Base-by-base conservation (phyloP, 64 coral and sea anemone species). In the Stichodactyla helianthus region DNA sequence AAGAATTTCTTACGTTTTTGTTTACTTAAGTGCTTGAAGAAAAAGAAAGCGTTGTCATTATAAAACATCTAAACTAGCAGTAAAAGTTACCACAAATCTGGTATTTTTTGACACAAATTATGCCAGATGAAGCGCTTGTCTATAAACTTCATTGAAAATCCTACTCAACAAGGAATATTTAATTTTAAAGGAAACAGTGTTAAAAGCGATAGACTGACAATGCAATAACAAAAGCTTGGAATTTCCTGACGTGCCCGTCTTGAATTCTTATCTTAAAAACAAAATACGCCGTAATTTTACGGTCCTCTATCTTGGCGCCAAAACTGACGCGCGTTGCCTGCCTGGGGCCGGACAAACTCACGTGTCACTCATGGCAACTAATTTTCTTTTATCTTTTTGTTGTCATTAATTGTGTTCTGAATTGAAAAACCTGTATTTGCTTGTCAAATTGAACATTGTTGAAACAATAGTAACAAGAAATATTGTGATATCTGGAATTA, bases 391-490 rank as follows among this genome's bases (percentile, higher is more conserved):
- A 74, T 74, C 27, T 1, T 74, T 9, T 4, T 12, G 20, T 27
- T 74, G 68, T 74, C 68, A 74, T 27, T 27, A 74, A 28, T 74
- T n/a, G 68, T 74, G 25, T 27, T 27, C 12, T 74, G 25, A 74
- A 74, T 26, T 74, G 68, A 74, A 27, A 31, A 74, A 74, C 62
- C 62, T 27, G 25, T 27, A n/a, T 19, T 74, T 11, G 10, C 4
- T 7, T 31, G 68, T 74, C 68, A 68, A 74, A 31, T 31, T 74
- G 19, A 25, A 70, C 65, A 70, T 70, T 20, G 8, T 10, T 70
- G 68, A 74, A 27, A 35, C 68, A 74, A 74, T 74, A 31, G 68
- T 9, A 11, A 74, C 68, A 74, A 74, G 68, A 74, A 74, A 74
- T 26, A 74, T 74, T 74, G 68, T n/a, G 20, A 65, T 65, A 74